These are phyloP conservation scores for Zaprionus davidi DNA, from an alignment of 1,140 invertebrate species.

Conservation along the genomic window DNA sequence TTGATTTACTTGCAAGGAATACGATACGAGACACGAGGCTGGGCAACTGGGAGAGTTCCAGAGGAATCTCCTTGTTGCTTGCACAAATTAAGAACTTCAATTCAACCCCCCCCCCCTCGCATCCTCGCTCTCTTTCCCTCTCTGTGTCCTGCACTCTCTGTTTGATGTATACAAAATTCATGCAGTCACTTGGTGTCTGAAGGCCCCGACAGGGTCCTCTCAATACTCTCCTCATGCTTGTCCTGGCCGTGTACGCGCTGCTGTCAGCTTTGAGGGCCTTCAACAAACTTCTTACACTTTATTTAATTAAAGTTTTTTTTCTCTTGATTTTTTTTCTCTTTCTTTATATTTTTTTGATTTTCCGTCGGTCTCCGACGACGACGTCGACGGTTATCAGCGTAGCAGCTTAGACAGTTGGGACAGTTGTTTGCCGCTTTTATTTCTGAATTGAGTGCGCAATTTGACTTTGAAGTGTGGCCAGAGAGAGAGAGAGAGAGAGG, in stretches of 20 bases:
- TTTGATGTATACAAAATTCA: conserved; percentile 44
- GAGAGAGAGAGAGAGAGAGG: neutral
- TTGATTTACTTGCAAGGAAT: conserved; percentile 55
- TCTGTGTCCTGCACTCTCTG: conserved; percentile 11
- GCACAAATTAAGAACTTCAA: conserved; percentile 39
- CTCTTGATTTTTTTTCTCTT: conserved; percentile 43
- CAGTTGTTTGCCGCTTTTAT: conserved; percentile 59
- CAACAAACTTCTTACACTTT: conserved; percentile 78
- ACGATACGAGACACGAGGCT: conserved; percentile 10
- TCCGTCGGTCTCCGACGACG: conserved; percentile 10
- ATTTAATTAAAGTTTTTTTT: conserved; percentile 80
- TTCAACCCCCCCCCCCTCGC: neutral
- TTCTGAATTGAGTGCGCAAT: conserved; percentile 51
- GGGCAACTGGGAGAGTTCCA: neutral
- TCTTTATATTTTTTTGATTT: conserved; percentile 49
- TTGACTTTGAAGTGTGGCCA: conserved; percentile 59
- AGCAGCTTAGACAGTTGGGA: conserved; percentile 68
- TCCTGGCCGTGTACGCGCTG: conserved; percentile 3
- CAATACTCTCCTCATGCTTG: neutral
- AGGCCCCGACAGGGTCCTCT: neutral
- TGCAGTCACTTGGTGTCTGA: conserved; percentile 15
- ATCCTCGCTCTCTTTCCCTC: neutral
- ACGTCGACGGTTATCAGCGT: conserved; percentile 40
- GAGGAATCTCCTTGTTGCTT: conserved; percentile 2
- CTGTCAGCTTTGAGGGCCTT: conserved; percentile 64